Conservation (phyloP, 2,113 vertebrate species). For the pig (Sus scrofa) region T2T-Sscrofa CM000817.6:120451001-120451500, state of each 20-base stretch:
- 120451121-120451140: too few species aligned
- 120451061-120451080: neutral
- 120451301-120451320: neutral
- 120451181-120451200: too few species aligned
- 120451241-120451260: too few species aligned
- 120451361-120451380: neutral
- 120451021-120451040: neutral
- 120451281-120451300: too few species aligned
- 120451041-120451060: too few species aligned
- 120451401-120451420: neutral
- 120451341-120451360: neutral
- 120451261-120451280: too few species aligned
- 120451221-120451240: too few species aligned
- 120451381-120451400: neutral
- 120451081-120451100: neutral
- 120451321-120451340: neutral
- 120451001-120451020: too few species aligned
- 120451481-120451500: neutral
- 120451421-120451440: slow-evolving; percentile 54
- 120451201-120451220: too few species aligned
- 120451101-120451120: neutral
- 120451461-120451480: neutral
- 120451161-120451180: neutral
- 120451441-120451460: slow-evolving; percentile 42
- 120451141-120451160: neutral